Evolutionary conservation across 2,113 vertebrate species (phyloP).

Genomic region (Centrocercus urophasianus): DNA sequence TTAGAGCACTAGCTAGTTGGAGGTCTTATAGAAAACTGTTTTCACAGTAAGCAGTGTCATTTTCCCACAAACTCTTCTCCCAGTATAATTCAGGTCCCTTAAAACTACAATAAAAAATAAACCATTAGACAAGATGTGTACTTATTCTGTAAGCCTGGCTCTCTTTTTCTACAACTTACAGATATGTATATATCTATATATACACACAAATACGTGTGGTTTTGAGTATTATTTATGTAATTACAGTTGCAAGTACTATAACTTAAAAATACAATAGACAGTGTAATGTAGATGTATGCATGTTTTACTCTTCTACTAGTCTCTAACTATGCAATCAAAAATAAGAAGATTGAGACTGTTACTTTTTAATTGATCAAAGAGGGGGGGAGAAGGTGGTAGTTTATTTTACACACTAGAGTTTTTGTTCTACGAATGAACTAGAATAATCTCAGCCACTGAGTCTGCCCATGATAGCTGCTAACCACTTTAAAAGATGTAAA

Average conservation of each 20-base stretch:
- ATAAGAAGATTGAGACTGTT: background rate
- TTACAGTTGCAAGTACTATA: background rate
- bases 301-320: background rate
- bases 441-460: background rate
- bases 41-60: background rate
- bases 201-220: too few relatives aligned
- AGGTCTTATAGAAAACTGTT: background rate
- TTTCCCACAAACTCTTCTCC: background rate
- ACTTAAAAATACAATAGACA: background rate
- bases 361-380: slow-evolving; percentile 19
- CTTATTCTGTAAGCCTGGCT: background rate
- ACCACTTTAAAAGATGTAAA: background rate
- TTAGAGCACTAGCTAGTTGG: background rate
- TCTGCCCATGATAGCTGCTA: background rate
- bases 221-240: background rate
- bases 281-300: background rate
- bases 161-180: background rate
- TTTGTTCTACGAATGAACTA: background rate
- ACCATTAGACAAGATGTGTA: background rate
- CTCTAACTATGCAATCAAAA: background rate
- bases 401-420: slow-evolving; percentile 6
- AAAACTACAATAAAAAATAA: background rate
- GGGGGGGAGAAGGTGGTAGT: background rate
- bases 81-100: background rate
- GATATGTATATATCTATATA: background rate